Evolutionary conservation across 2,888 invertebrate genomes (phyloP).

Genomic region (Amphipoea oculea): DNA sequence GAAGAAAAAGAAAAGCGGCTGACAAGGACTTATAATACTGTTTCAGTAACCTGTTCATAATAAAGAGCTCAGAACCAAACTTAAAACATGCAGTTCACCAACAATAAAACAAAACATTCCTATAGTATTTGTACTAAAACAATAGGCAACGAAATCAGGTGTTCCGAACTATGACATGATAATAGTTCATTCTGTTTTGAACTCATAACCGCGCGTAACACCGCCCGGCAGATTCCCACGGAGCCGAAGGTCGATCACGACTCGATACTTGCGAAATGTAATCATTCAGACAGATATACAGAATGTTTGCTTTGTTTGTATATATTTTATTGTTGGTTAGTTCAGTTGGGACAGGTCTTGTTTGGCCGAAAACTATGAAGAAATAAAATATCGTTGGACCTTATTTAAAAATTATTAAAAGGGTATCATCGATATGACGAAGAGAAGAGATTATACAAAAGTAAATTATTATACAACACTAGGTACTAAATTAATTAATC

Average conservation of each 20-base stretch:
- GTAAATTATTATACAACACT: background rate
- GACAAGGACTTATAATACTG: background rate
- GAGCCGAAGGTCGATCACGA: slow-evolving; percentile 66
- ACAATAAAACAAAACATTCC: slow-evolving; percentile 16
- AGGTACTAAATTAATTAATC: background rate
- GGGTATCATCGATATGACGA: too few species aligned
- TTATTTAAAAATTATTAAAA: too few species aligned
- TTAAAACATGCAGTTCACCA: background rate
- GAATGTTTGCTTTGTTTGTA: slow-evolving; percentile 57
- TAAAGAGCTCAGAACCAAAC: background rate
- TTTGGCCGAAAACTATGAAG: background rate
- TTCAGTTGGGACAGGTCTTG: background rate
- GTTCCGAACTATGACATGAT: slow-evolving; percentile 59
- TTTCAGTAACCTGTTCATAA: background rate
- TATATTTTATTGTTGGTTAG: slow-evolving; percentile 16
- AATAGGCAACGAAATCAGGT: slow-evolving; percentile 53
- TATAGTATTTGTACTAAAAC: slow-evolving; percentile 27
- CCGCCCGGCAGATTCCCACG: slow-evolving; percentile 68
- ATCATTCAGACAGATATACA: slow-evolving; percentile 57
- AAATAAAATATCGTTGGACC: background rate
- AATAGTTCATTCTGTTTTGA: slow-evolving; percentile 52
- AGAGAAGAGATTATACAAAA: background rate
- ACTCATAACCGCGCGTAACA: slow-evolving; percentile 64
- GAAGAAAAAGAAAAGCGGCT: background rate
- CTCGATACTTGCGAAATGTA: slow-evolving; percentile 58